phyloP scores from a whole-genome alignment of 2,113 vertebrate species.

The Laterallus jamaicensis region DNA sequence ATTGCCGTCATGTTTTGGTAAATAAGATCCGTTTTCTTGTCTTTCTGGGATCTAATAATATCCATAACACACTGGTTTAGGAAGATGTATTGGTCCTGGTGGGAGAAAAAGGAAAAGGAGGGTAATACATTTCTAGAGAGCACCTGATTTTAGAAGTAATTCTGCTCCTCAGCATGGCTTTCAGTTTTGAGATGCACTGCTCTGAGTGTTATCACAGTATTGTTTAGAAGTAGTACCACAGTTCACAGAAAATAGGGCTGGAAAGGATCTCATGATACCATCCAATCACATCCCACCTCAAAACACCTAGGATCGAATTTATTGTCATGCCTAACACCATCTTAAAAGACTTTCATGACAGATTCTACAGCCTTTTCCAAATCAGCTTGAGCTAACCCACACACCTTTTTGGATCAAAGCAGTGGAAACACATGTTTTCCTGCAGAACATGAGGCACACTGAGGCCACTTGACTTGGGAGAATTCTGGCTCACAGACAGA shows the following conservation, averaged over 20 bases:
- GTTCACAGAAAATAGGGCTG: not conserved
- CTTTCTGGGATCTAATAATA: slow-evolving; percentile 87
- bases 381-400: not conserved
- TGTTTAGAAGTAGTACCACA: not conserved
- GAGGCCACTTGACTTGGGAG: not conserved
- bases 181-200: not conserved
- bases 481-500: not conserved
- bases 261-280: not conserved
- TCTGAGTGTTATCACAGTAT: not conserved
- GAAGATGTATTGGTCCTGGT: slow-evolving; percentile 94
- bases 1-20: slow-evolving; percentile 90
- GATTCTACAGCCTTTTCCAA: not conserved
- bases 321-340: not conserved
- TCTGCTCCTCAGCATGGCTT: not conserved
- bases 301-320: not conserved
- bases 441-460: not conserved
- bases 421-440: not conserved
- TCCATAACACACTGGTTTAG: slow-evolving; percentile 93
- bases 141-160: not conserved
- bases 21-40: slow-evolving; percentile 88
- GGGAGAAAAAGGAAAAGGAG: not conserved
- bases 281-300: not conserved
- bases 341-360: not conserved
- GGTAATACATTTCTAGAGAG: not conserved
- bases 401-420: not conserved